phyloP scores from a whole-genome alignment of 2,888 invertebrate species.

The Noctua pronuba region DNA sequence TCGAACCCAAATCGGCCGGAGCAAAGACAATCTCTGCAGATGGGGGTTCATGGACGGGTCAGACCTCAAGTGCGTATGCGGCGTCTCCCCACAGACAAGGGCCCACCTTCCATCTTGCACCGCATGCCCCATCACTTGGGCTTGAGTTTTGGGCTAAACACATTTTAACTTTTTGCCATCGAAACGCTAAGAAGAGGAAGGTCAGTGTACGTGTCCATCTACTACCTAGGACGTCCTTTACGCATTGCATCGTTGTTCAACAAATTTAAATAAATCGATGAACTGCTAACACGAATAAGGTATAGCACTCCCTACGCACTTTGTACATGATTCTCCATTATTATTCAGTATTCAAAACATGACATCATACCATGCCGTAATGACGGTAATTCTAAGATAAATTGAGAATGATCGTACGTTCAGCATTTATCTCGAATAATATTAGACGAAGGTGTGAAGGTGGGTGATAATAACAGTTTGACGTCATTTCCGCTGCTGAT shows the following conservation, averaged over 20 bases:
- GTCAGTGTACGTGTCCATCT: too few species aligned
- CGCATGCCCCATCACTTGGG: too few species aligned
- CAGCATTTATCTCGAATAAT: constrained; percentile 27
- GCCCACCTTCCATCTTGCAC: too few species aligned
- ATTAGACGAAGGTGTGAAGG: constrained; percentile 44
- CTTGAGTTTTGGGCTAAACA: too few species aligned
- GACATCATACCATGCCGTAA: constrained; percentile 48
- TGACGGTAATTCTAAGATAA: constrained; percentile 27
- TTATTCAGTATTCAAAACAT: constrained; percentile 32
- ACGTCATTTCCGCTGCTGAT: too few species aligned
- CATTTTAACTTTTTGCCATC: too few species aligned
- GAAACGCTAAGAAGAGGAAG: too few species aligned
- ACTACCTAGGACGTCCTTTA: background rate
- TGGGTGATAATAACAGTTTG: constrained; percentile 48
- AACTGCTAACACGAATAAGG: background rate
- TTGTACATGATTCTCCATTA: background rate
- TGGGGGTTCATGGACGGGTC: too few species aligned
- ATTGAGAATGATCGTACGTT: constrained; percentile 37
- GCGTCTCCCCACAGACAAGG: too few species aligned
- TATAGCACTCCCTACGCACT: background rate
- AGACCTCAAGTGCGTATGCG: too few species aligned
- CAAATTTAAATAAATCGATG: background rate
- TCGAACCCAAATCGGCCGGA: too few species aligned
- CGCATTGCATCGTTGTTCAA: background rate
- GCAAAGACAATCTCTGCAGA: too few species aligned